Evolutionary conservation across 2,888 invertebrate genomes (phyloP).

Genomic region (Phaedon cochleariae): DNA sequence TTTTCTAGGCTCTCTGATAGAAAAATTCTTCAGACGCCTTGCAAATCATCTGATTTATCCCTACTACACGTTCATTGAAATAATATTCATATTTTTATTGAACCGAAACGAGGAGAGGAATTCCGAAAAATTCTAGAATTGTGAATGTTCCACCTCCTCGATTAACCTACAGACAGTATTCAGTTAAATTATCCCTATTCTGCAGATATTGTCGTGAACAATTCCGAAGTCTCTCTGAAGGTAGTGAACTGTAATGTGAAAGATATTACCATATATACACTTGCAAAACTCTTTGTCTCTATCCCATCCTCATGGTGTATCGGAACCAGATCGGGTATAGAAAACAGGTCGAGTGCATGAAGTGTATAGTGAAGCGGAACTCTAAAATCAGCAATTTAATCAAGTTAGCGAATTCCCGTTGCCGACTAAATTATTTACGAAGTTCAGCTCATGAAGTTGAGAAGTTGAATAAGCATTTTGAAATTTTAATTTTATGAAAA

Average conservation of each 20-base stretch:
- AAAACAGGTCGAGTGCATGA: conserved; percentile 8
- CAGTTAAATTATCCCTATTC: not conserved
- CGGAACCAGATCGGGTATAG: conserved; percentile 14
- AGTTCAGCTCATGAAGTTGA: conserved; percentile 13
- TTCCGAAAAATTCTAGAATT: no score
- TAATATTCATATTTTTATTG: no score
- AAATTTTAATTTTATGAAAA: conserved; percentile 27
- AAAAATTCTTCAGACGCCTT: no score
- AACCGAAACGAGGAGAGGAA: no score
- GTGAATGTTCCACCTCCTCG: no score
- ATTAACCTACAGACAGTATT: no score
- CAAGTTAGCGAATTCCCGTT: conserved; percentile 23
- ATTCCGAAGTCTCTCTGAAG: not conserved
- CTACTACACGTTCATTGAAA: no score
- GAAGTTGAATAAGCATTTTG: conserved; percentile 29
- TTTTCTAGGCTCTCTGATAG: no score
- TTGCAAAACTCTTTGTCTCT: not conserved
- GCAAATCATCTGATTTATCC: no score
- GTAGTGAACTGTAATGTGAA: not conserved
- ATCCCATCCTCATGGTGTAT: not conserved
- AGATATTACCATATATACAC: not conserved
- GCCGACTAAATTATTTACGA: conserved; percentile 22
- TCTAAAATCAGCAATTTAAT: conserved; percentile 22
- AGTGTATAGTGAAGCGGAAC: conserved; percentile 3
- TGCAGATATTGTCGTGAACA: not conserved